These are phyloP conservation scores for Aspidapion aeneum DNA, from an alignment of 2,888 invertebrate genomes.

Conservation along the genomic window DNA sequence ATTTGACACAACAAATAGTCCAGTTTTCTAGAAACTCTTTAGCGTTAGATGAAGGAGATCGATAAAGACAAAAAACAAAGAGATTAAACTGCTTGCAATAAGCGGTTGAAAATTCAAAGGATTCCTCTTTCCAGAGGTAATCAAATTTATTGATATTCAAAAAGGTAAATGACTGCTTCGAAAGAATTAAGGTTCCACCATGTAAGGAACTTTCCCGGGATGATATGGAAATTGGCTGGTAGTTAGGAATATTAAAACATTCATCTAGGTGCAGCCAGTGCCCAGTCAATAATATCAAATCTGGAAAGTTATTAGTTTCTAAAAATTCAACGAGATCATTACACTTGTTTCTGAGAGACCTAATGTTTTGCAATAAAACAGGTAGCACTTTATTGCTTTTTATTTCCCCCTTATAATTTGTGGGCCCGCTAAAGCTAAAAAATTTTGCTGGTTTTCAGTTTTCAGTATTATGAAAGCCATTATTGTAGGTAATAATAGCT, in stretches of 20 bases:
- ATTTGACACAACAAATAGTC: neutral
- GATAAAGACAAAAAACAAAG: slow-evolving; percentile 2
- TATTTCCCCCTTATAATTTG: neutral
- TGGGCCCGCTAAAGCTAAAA: neutral
- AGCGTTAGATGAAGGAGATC: neutral
- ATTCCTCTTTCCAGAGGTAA: neutral
- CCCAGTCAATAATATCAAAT: no score
- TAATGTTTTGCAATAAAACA: neutral
- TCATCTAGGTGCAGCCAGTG: no score
- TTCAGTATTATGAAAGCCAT: no score
- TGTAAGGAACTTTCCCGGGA: no score
- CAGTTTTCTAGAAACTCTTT: neutral
- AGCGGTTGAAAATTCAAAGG: neutral
- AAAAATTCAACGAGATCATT: neutral
- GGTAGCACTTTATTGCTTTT: neutral
- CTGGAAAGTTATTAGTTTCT: neutral
- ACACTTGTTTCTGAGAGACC: neutral
- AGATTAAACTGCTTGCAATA: neutral
- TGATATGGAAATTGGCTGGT: no score
- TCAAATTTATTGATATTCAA: neutral
- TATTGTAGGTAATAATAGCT: no score
- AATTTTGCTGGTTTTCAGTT: no score
- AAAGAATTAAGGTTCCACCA: neutral
- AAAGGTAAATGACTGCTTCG: neutral
- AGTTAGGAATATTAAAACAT: no score